A percentile compares a stretch with the other conserved stretches of the same genome.
phyloP scores from a whole-genome alignment of 2,113 vertebrate species.

The Nerophis ophidion region DNA sequence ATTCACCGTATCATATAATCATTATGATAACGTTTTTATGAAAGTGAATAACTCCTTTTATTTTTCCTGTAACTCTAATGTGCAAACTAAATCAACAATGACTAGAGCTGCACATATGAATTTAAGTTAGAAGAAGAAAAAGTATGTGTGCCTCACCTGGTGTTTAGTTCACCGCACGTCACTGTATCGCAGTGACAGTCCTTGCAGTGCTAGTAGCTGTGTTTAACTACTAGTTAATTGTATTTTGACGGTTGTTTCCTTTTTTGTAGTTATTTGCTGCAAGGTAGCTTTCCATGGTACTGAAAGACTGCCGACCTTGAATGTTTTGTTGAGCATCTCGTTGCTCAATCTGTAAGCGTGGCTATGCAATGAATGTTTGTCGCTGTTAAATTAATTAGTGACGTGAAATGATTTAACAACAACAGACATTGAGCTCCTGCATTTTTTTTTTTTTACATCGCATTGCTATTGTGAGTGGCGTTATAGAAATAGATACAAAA shows the following conservation, averaged over 20 bases:
- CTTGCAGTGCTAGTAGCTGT: no score
- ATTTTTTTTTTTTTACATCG: neutral
- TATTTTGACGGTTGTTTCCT: neutral
- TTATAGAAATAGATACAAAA: neutral
- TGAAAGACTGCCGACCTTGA: slow-evolving; percentile 6
- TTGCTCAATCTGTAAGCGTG: neutral
- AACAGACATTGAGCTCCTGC: neutral
- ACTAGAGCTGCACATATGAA: no score
- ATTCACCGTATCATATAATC: no score
- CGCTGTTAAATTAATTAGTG: neutral
- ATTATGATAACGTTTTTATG: no score
- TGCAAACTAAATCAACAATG: no score
- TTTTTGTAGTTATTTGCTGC: neutral
- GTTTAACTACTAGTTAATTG: no score
- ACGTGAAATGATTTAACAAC: neutral
- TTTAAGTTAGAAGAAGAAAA: no score
- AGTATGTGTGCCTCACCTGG: no score
- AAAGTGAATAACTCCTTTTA: no score
- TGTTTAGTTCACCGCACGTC: no score
- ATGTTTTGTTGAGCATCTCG: neutral
- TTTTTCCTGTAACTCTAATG: no score
- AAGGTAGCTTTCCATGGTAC: slow-evolving; percentile 29
- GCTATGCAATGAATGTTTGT: neutral
- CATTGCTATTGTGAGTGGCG: neutral
- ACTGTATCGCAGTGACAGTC: no score